phyloP scores from a whole-genome alignment of 2,888 invertebrate genomes.

The Sarcophaga subvicina region DNA sequence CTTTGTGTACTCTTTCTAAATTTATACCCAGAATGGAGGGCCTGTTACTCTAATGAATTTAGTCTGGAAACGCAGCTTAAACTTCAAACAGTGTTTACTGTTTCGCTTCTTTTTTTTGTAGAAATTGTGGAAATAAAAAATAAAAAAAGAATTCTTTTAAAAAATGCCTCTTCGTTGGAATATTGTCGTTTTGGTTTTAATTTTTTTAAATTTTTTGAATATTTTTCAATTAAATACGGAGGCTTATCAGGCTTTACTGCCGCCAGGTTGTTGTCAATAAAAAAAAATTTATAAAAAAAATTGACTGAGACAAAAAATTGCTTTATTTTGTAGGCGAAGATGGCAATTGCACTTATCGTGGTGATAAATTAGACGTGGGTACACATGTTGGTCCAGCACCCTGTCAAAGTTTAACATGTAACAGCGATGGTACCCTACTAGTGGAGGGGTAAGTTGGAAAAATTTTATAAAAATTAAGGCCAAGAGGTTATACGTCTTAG shows the following conservation, averaged over 20 bases:
- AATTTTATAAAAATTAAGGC: too few species aligned
- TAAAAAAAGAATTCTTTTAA: neutral
- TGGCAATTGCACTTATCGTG: conserved; percentile 79
- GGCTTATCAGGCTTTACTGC: conserved; percentile 62
- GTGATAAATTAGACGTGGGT: conserved; percentile 75
- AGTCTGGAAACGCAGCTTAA: conserved; percentile 52
- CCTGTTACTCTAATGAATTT: conserved; percentile 22
- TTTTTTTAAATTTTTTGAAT: conserved; percentile 38
- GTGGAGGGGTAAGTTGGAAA: conserved; percentile 78
- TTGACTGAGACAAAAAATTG: neutral
- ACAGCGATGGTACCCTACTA: conserved; percentile 77
- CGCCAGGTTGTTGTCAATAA: conserved; percentile 49
- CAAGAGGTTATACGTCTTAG: too few species aligned
- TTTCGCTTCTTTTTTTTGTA: neutral
- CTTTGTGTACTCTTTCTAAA: neutral
- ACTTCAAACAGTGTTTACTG: conserved; percentile 37
- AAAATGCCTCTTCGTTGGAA: conserved; percentile 45
- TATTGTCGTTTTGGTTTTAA: conserved; percentile 11
- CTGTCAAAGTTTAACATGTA: conserved; percentile 78
- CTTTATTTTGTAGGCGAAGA: conserved; percentile 52
- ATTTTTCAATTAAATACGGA: conserved; percentile 43
- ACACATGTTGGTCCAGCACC: conserved; percentile 76
- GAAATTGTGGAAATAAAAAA: neutral
- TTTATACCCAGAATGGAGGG: neutral
- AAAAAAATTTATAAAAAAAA: conserved; percentile 10